These are phyloP conservation scores for Agrotis puta DNA, from an alignment of 2,888 invertebrate genomes.

Conservation along the genomic window DNA sequence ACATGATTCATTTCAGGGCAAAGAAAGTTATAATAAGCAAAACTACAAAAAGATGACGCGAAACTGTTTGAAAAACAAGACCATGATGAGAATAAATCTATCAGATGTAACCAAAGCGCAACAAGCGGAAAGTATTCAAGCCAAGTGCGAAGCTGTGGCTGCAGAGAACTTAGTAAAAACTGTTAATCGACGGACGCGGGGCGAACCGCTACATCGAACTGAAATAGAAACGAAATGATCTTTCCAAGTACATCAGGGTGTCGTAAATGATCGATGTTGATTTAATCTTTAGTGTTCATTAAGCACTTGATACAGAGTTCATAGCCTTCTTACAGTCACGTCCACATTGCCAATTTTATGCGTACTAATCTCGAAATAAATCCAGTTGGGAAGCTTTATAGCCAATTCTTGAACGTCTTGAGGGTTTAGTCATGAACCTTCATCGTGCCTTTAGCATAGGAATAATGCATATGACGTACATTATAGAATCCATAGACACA, in stretches of 20 bases:
- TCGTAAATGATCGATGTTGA: slow-evolving; percentile 77
- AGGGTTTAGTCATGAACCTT: slow-evolving; percentile 27
- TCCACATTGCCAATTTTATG: slow-evolving; percentile 65
- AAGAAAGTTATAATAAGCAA: slow-evolving; percentile 35
- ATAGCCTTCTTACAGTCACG: slow-evolving; percentile 68
- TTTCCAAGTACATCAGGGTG: slow-evolving; percentile 76
- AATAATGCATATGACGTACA: slow-evolving; percentile 31
- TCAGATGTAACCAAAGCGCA: slow-evolving; percentile 48
- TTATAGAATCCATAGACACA: slow-evolving; percentile 29
- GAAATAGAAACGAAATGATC: slow-evolving; percentile 81
- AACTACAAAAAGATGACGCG: slow-evolving; percentile 29
- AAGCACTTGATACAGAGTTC: slow-evolving; percentile 75
- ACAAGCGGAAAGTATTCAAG: slow-evolving; percentile 74
- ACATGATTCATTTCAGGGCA: slow-evolving; percentile 10
- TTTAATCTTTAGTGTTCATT: slow-evolving; percentile 81
- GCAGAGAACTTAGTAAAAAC: slow-evolving; percentile 80
- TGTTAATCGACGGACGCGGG: slow-evolving; percentile 78
- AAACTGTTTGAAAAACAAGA: slow-evolving; percentile 51
- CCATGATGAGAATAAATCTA: slow-evolving; percentile 44
- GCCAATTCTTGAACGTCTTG: slow-evolving; percentile 46
- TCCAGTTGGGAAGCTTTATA: slow-evolving; percentile 48
- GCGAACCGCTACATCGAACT: slow-evolving; percentile 80
- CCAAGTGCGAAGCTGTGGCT: slow-evolving; percentile 67
- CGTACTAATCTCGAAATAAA: slow-evolving; percentile 73
- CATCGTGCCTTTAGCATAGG: slow-evolving; percentile 19